Evolutionary conservation across 2,113 vertebrate species (phyloP), one percentile per base, ranked within the genome.

Genomic region (Nerophis lumbriciformis): DNA sequence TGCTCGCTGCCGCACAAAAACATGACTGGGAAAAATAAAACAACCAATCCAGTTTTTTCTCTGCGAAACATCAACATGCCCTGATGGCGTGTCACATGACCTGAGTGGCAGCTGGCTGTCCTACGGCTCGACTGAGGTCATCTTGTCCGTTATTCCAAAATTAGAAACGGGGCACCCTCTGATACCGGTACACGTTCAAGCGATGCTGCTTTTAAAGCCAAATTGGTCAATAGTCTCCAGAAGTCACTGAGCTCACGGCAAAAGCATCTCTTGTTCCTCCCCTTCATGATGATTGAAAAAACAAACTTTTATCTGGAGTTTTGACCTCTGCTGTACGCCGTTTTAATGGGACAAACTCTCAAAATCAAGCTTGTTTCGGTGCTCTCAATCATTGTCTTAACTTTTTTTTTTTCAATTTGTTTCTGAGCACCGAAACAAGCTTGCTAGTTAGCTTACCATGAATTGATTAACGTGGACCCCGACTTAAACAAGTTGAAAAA

Each of bases 91-190:
- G 37, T 49, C 37, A 67, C 53, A 53, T 54, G 44, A 51, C 38
- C 44, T 60, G 8, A 53, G 7, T 6, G 36, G 37, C 61, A 52
- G 72, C 50, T 50, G 67, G 48, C 45, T 53, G 48, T 53, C 48
- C 57, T 9, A n/a, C 52, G 15, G 1, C 44, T 57, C 47, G 16
- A 39, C 63, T 69, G 51, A 68, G 68, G 15, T 64, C 55, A 71
- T 56, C 37, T 68, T 78, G 75, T 65, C 61, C 64, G 65, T 14
- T 6, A 52, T 28, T 55, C 58, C 28, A 45, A 48, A 66, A 65
- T 36, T 48, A 75, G 66, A 63, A 50, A n/a, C 44, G 58, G 12
- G n/a, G n/a, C 48, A n/a, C 55, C 38, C 12, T 48, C 14, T 63
- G 62, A 65, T 15, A 60, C 9, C n/a, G 44, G 4, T 48, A 49